Evolutionary conservation across 35 echinoderm and acorn worm species (phyloP).

Genomic region (Apostichopus californicus): DNA sequence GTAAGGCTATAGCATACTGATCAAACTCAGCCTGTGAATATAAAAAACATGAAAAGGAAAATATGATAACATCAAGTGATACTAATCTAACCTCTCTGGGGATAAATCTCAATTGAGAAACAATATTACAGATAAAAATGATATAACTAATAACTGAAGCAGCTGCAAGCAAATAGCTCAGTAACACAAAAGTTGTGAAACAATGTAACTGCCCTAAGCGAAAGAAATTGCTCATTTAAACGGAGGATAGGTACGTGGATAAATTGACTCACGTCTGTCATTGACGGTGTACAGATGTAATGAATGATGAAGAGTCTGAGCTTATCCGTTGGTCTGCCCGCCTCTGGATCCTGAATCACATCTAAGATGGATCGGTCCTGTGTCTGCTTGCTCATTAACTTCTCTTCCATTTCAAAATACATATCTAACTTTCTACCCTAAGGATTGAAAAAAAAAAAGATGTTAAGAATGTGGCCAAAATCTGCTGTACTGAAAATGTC

Average conservation of each 20-base stretch:
- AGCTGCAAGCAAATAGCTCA: no score
- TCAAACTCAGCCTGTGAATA: conserved; percentile 82
- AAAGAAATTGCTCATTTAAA: no score
- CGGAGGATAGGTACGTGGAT: no score
- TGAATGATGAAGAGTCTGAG: conserved; percentile 93
- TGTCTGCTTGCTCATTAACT: conserved; percentile 94
- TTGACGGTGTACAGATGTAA: conserved; percentile 74
- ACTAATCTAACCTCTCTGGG: neutral
- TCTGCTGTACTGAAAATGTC: no score
- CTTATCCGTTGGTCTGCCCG: conserved; percentile 86
- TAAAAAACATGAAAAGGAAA: neutral
- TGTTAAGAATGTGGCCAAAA: no score
- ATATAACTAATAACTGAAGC: no score
- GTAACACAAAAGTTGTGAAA: no score
- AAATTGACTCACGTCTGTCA: conserved; percentile 82
- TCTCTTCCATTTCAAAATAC: conserved; percentile 99
- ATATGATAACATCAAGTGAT: neutral
- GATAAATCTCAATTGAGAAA: neutral
- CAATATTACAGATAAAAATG: no score
- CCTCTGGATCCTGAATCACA: conserved; percentile 93
- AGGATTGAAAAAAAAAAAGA: neutral
- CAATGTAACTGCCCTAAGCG: no score
- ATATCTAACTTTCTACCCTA: conserved; percentile 93
- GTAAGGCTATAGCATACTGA: conserved; percentile 86
- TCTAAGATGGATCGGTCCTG: conserved; percentile 92